These are phyloP conservation scores for Ptychodera flava DNA, from an alignment of 35 echinoderm and acorn worm species.

Conservation along the genomic window DNA sequence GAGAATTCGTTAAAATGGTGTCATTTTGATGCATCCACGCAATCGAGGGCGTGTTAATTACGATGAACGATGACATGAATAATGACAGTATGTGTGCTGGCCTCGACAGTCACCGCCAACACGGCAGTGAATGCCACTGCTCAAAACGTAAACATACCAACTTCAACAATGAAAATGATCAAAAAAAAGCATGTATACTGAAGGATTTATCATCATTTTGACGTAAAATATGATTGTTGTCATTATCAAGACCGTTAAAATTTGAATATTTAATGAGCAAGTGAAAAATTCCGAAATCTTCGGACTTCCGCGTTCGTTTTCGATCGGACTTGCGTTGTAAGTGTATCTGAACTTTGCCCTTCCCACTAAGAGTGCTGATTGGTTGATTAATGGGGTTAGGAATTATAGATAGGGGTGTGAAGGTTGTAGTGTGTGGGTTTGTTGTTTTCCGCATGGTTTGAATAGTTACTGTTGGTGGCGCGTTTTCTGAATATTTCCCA, in stretches of 20 bases:
- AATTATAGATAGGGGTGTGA: neutral
- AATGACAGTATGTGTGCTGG: neutral
- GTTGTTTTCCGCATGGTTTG: neutral
- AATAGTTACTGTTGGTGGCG: neutral
- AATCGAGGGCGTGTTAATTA: neutral
- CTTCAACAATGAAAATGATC: neutral
- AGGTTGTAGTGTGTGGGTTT: neutral
- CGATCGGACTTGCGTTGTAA: neutral
- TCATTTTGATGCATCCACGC: neutral
- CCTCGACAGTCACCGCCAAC: neutral
- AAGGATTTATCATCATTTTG: neutral
- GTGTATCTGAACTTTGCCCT: neutral
- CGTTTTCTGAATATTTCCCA: neutral
- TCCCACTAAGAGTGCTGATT: neutral
- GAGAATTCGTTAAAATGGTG: neutral
- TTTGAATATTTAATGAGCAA: constrained; percentile 2
- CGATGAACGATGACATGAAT: neutral
- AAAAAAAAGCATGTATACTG: neutral
- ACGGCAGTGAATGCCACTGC: neutral
- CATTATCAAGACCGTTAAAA: neutral
- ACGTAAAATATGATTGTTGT: neutral
- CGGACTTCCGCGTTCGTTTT: neutral
- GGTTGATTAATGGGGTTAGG: too few relatives aligned
- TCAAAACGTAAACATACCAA: neutral
- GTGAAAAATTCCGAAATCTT: too few relatives aligned